A percentile compares a stretch with the other conserved stretches of the same genome.
phyloP scores from a whole-genome alignment of 35 echinoderm and acorn worm genomes.

The Apostichopus parvimensis region DNA sequence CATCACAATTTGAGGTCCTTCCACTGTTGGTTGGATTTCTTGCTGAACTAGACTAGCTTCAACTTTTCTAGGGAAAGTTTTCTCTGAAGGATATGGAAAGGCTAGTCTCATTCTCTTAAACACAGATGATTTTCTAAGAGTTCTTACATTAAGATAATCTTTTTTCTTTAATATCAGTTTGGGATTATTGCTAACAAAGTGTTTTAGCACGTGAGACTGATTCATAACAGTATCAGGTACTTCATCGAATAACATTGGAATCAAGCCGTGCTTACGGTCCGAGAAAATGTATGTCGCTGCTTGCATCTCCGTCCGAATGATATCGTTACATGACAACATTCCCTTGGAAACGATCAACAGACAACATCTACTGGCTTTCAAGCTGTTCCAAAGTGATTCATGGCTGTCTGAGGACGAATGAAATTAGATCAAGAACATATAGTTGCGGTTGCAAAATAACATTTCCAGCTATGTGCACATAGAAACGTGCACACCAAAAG shows the following conservation, averaged over 20 bases:
- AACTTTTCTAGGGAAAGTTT: not conserved
- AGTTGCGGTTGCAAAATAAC: not conserved
- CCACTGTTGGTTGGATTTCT: too few relatives aligned
- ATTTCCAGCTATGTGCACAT: not conserved
- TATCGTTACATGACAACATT: not conserved
- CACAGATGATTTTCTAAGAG: not conserved
- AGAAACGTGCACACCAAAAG: not conserved
- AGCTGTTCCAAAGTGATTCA: not conserved
- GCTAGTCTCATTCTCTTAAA: not conserved
- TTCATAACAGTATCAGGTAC: not conserved
- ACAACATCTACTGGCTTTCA: conserved; percentile 15
- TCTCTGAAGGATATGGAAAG: conserved; percentile 11
- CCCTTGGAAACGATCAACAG: not conserved
- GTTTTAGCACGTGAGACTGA: not conserved
- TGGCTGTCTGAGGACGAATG: not conserved
- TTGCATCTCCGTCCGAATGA: not conserved
- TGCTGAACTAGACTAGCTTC: too few relatives aligned
- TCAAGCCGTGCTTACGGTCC: not conserved
- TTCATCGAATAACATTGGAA: not conserved
- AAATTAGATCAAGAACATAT: not conserved
- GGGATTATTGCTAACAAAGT: not conserved
- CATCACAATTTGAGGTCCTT: too few relatives aligned
- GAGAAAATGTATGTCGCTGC: conserved; percentile 12
- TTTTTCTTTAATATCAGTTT: not conserved
- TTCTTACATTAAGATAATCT: not conserved